Evolutionary conservation across 2,113 vertebrate species (phyloP), one percentile per base, ranked within the genome.

Genomic region (Pituophis catenifer): DNA sequence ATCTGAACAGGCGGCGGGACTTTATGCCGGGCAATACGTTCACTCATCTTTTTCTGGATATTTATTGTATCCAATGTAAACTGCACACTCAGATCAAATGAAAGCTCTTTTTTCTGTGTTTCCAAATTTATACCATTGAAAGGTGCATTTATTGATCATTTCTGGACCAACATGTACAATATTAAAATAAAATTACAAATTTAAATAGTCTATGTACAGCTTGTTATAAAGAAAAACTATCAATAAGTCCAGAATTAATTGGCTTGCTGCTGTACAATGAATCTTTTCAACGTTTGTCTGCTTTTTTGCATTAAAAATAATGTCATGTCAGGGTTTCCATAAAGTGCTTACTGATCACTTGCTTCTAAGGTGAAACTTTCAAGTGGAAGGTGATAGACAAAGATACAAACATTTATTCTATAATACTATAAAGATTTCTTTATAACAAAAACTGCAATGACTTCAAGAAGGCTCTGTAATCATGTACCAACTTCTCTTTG

Each of bases 31-130:
- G 95, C 99, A 99, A 92, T 99, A 99, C 0, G 98, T 99, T 94
- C 99, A 99, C 93, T 99, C 99, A 0, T 99, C 98, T 54, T 99
- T 99, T 97, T 99, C 99, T 96, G 99, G 99, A 95, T 99, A 98
- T 98, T 98, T 99, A 98, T 98, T 99, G 96, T 99, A 99, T 98
- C 98, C 98, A 91, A 98, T 99, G 98, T 99, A 98, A 17, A 92
- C n/a, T 55, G 70, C 88, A 55, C 95, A 55, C 93, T n/a, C 88
- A 89, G 87, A 94, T 88, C 33, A 24, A 85, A 75, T 70, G 91
- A 95, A 96, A 97, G 91, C 91, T 55, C 70, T 48, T 91, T 93
- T 89, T 94, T 91, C 94, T 95, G 91, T 90, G 96, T 97, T 98
- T 97, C 75, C 96, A 95, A 95, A 96, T 94, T 95, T 96, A 96